Conservation (phyloP, 2,797 vertebrate genomes). For the Meda fulgida region DNA sequence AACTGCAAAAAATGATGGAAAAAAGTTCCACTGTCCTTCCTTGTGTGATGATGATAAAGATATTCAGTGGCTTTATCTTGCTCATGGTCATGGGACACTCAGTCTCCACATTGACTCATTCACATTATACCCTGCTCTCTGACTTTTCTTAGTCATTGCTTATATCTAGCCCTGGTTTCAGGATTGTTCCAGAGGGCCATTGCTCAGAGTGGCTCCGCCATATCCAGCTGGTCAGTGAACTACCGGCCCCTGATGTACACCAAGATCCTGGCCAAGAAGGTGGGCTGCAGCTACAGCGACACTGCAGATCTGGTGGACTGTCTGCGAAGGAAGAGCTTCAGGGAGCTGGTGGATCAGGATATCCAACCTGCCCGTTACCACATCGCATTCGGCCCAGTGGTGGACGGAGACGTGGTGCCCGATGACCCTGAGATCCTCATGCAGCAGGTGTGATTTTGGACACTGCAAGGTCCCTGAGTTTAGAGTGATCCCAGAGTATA, state of each 20-base stretch:
- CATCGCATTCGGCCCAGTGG: constrained; percentile 94
- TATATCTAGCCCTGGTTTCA: constrained; percentile 58
- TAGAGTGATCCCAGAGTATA: neutral
- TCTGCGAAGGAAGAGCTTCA: constrained; percentile 87
- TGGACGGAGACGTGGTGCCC: constrained; percentile 93
- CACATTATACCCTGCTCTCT: constrained; percentile 1
- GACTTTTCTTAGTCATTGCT: constrained; percentile 22
- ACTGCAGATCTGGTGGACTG: constrained; percentile 89
- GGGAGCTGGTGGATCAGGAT: constrained; percentile 94
- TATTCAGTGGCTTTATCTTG: constrained; percentile 2
- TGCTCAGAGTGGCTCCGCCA: constrained; percentile 92
- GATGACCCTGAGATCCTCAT: constrained; percentile 97
- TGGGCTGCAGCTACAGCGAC: constrained; percentile 86
- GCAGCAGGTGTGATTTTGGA: constrained; percentile 82
- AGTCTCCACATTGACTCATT: constrained; percentile 15
- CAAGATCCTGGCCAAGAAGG: constrained; percentile 89
- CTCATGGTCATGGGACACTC: constrained; percentile 19
- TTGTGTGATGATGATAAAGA: constrained; percentile 8
- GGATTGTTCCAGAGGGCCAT: constrained; percentile 95
- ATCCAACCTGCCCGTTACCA: constrained; percentile 95
- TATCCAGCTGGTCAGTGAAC: constrained; percentile 96
- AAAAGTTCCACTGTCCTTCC: neutral
- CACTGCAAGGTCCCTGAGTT: neutral
- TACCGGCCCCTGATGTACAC: constrained; percentile 92
- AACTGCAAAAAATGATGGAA: neutral